Percentiles rank a stretch among this genome's conserved stretches.
phyloP scores from a whole-genome alignment of 2,888 invertebrate genomes.

The Dolomedes plantarius region DNA sequence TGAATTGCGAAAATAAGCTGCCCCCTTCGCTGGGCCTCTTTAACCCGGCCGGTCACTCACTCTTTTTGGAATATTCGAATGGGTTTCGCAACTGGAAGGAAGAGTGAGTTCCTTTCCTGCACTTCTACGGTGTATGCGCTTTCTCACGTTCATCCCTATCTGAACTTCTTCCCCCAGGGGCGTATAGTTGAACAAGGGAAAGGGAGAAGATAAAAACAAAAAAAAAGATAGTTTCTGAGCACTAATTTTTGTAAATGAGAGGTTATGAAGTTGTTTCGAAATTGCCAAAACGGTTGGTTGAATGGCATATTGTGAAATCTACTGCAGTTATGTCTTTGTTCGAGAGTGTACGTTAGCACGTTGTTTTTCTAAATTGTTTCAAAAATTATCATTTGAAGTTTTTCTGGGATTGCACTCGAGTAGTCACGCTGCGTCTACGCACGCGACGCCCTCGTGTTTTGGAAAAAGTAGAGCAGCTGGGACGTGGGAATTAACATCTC shows the following conservation, averaged over 20 bases:
- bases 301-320: not conserved
- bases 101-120: not conserved
- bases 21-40: conserved; percentile 34
- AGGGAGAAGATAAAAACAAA: not conserved
- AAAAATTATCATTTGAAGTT: not conserved
- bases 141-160: not conserved
- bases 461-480: not conserved
- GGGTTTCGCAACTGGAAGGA: conserved; percentile 1
- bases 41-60: conserved; percentile 65
- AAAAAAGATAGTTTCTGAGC: too few relatives aligned
- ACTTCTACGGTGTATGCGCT: not conserved
- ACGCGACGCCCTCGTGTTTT: not conserved
- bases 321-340: not conserved
- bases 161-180: not conserved
- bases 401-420: not conserved
- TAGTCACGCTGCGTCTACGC: not conserved
- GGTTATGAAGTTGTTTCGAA: not conserved
- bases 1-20: not conserved
- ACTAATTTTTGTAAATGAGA: conserved; percentile 1
- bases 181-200: too few relatives aligned
- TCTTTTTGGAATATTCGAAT: conserved; percentile 17
- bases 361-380: not conserved
- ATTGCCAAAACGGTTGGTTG: not conserved
- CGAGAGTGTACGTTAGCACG: not conserved
- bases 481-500: too few relatives aligned